phyloP scores from a whole-genome alignment of 2,113 vertebrate genomes.

The Piaya cayana region DNA sequence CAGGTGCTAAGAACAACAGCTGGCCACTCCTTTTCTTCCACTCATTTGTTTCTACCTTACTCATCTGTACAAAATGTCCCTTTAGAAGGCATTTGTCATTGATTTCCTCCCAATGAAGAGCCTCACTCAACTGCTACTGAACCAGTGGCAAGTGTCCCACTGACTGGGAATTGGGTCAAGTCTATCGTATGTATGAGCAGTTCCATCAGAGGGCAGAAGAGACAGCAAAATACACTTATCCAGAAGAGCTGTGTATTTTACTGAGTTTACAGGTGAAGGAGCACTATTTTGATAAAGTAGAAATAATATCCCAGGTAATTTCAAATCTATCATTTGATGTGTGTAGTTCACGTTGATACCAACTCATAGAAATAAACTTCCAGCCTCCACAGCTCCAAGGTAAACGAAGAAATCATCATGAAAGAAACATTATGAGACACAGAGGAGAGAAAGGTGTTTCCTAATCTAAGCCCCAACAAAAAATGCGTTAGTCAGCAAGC shows the following conservation, averaged over 20 bases:
- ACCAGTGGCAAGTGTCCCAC: not conserved
- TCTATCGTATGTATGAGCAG: not conserved
- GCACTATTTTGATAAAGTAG: not conserved
- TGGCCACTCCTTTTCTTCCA: not conserved
- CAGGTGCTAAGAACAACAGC: not conserved
- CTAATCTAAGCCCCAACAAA: not conserved
- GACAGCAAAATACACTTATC: not conserved
- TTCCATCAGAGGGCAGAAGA: constrained; percentile 54
- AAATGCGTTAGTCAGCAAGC: not conserved
- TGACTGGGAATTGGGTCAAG: not conserved
- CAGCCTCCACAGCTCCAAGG: not conserved
- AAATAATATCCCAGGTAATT: not conserved
- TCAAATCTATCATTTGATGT: not conserved
- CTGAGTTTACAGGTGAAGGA: not conserved
- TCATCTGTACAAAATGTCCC: not conserved
- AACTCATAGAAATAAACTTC: not conserved
- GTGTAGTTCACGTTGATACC: not conserved
- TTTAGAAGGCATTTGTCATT: not conserved
- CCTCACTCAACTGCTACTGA: not conserved
- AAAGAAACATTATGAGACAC: not conserved
- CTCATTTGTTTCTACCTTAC: not conserved
- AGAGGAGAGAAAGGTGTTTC: not conserved
- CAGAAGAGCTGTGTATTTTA: not conserved
- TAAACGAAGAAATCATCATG: not conserved
- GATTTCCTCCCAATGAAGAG: not conserved